A percentile compares a stretch with the other conserved stretches of the same genome.
These are phyloP conservation scores for Julus scandinavius DNA, from an alignment of 2,888 invertebrate species.

Conservation along the genomic window DNA sequence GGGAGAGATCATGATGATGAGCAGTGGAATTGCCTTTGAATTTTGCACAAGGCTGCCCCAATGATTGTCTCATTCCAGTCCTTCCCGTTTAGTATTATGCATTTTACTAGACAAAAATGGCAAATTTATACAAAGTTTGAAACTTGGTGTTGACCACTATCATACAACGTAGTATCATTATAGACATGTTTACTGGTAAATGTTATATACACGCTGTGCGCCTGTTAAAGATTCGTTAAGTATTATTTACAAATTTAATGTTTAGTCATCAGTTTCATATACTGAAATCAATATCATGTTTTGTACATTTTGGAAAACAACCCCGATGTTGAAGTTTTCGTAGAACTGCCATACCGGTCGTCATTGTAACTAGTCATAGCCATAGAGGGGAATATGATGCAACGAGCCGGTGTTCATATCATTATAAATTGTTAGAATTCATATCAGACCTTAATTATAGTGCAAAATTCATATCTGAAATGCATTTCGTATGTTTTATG, in stretches of 20 bases:
- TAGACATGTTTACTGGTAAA: neutral
- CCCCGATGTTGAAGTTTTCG: neutral
- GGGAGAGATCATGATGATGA: too few relatives aligned
- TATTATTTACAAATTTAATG: slow-evolving; percentile 8
- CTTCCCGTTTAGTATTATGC: too few relatives aligned
- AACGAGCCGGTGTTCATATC: neutral
- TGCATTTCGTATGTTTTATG: neutral
- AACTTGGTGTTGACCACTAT: neutral
- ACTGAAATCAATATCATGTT: neutral
- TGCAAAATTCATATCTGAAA: neutral
- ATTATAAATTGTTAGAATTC: neutral
- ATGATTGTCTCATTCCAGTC: too few relatives aligned
- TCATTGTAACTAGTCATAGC: neutral
- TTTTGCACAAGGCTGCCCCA: too few relatives aligned
- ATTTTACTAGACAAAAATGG: neutral
- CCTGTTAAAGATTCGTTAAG: neutral
- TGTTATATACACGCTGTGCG: neutral
- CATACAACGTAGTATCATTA: neutral
- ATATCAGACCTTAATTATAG: neutral
- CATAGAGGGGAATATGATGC: neutral
- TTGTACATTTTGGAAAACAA: neutral
- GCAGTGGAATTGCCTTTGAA: too few relatives aligned
- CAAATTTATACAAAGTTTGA: neutral
- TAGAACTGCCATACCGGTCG: neutral
- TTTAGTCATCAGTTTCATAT: neutral